These are phyloP conservation scores for Nesoenas mayeri DNA, from an alignment of 2,113 vertebrate genomes.

Conservation along the genomic window DNA sequence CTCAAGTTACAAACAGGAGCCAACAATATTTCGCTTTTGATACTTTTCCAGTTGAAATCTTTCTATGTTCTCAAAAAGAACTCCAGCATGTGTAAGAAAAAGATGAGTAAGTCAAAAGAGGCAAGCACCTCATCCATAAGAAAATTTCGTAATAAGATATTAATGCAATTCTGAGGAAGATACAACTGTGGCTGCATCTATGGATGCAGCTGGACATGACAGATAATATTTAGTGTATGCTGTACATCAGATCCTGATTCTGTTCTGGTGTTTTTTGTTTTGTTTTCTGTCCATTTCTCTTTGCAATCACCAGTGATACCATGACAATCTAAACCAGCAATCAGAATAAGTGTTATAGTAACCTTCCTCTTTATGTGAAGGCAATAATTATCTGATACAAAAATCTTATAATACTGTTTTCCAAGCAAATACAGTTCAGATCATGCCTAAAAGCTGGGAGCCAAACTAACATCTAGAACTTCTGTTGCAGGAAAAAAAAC, in stretches of 20 bases:
- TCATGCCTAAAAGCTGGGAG: not conserved
- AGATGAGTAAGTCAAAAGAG: not conserved
- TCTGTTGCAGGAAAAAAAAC: not conserved
- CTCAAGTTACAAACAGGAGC: not conserved
- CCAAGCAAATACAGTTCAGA: not conserved
- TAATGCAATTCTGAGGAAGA: not conserved
- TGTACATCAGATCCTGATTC: not conserved
- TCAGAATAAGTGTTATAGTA: not conserved
- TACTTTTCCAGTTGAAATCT: not conserved
- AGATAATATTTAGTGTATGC: not conserved
- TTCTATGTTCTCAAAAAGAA: not conserved
- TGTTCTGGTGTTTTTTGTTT: no score
- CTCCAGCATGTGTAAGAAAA: not conserved
- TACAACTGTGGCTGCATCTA: not conserved
- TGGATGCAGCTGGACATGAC: not conserved
- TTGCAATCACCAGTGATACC: not conserved
- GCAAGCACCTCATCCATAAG: not conserved
- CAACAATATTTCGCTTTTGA: not conserved
- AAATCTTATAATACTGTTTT: not conserved
- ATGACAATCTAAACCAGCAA: not conserved
- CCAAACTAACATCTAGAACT: not conserved
- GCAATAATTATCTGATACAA: not conserved
- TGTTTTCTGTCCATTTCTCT: not conserved
- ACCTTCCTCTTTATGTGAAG: not conserved
- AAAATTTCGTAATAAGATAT: not conserved